These are phyloP conservation scores for Polymixis flavicincta DNA, from an alignment of 2,888 invertebrate species.

Conservation along the genomic window DNA sequence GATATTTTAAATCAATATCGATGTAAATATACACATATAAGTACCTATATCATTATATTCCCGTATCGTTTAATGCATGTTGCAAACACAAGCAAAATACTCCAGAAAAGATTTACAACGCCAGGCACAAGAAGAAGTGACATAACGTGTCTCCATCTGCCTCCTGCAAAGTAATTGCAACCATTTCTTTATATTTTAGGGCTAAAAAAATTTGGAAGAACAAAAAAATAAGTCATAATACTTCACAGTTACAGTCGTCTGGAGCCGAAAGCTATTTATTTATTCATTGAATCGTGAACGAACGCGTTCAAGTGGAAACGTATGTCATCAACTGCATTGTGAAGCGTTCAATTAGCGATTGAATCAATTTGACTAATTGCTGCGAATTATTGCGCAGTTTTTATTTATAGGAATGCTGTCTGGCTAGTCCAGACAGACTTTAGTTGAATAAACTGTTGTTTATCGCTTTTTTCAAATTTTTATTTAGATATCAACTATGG, in stretches of 20 bases:
- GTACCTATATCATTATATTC: not conserved
- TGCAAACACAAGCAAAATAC: not conserved
- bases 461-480: not conserved
- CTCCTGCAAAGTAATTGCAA: slow-evolving; percentile 24
- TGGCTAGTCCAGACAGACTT: not conserved
- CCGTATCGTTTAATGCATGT: not conserved
- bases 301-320: slow-evolving; percentile 79
- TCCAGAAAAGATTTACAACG: slow-evolving; percentile 15
- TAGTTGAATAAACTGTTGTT: not conserved
- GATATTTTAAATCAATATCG: not conserved
- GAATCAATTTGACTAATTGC: slow-evolving; percentile 69
- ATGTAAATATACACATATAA: not conserved
- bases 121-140: not conserved
- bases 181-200: slow-evolving; percentile 9
- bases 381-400: slow-evolving; percentile 51
- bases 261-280: slow-evolving; percentile 81
- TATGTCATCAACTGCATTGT: slow-evolving; percentile 80
- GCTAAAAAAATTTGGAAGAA: slow-evolving; percentile 17
- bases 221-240: slow-evolving; percentile 70
- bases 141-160: slow-evolving; percentile 9
- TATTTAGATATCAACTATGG: not conserved
- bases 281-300: slow-evolving; percentile 83
- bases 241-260: slow-evolving; percentile 56
- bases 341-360: slow-evolving; percentile 82
- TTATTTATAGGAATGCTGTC: slow-evolving; percentile 32